Evolutionary conservation across 2,888 invertebrate genomes (phyloP).

Genomic region (Augochlorella aurata): DNA sequence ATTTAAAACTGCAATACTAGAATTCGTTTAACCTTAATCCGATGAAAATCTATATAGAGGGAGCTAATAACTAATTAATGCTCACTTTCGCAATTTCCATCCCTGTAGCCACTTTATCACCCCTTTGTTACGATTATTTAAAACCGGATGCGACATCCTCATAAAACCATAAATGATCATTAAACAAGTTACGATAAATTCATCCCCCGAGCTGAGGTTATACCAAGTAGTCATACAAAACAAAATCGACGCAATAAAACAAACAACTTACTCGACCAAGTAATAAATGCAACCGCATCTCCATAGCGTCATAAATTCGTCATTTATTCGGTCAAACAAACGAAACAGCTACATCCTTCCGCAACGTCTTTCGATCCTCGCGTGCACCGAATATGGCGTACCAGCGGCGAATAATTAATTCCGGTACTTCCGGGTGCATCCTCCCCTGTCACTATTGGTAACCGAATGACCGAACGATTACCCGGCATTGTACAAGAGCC

Average conservation of each 20-base stretch:
- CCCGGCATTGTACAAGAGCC: background rate
- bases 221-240: too few relatives aligned
- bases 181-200: too few relatives aligned
- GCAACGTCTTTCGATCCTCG: background rate
- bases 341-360: background rate
- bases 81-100: background rate
- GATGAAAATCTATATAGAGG: background rate
- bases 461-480: background rate
- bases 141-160: too few relatives aligned
- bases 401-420: background rate
- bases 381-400: constrained; percentile 4
- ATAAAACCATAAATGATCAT: too few relatives aligned
- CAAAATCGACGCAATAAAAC: too few relatives aligned
- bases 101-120: too few relatives aligned
- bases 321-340: background rate
- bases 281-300: background rate
- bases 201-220: too few relatives aligned
- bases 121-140: too few relatives aligned
- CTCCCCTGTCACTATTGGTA: background rate
- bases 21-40: background rate
- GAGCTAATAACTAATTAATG: background rate
- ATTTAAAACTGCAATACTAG: too few relatives aligned
- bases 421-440: background rate
- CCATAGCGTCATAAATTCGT: background rate
- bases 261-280: background rate